Conservation (phyloP, 2,888 invertebrate species). For the Camponotus fellah region DNA sequence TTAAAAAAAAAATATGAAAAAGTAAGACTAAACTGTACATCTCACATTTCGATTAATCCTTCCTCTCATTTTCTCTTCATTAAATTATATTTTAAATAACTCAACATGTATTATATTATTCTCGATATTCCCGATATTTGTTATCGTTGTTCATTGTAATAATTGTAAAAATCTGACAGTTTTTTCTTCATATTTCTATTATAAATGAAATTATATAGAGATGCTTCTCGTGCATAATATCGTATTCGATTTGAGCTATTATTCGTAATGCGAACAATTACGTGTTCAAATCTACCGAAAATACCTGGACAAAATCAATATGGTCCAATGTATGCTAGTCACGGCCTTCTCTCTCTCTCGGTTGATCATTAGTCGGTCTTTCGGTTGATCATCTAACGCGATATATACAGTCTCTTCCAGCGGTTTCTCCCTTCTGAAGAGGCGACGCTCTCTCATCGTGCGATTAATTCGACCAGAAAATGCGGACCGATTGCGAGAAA, state of each 20-base stretch:
- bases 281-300: conserved; percentile 33
- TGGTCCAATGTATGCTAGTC: conserved; percentile 64
- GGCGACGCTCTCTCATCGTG: background rate
- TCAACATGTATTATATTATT: background rate
- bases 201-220: background rate
- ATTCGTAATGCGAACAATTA: background rate
- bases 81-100: background rate
- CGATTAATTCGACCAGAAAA: conserved; percentile 39
- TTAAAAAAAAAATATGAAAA: background rate
- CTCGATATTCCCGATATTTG: background rate
- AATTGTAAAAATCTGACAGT: background rate
- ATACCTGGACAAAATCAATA: conserved; percentile 69
- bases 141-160: background rate
- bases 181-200: background rate
- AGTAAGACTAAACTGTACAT: background rate
- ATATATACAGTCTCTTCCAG: background rate
- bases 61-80: background rate
- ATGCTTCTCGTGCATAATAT: background rate
- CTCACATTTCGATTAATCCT: background rate
- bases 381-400: conserved; percentile 46
- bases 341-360: conserved; percentile 38
- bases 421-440: conserved; percentile 4
- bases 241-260: background rate
- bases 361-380: conserved; percentile 58
- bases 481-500: conserved; percentile 30